Conservation (phyloP, 2,797 vertebrate species). For the Bryconaethiops microstoma region DNA sequence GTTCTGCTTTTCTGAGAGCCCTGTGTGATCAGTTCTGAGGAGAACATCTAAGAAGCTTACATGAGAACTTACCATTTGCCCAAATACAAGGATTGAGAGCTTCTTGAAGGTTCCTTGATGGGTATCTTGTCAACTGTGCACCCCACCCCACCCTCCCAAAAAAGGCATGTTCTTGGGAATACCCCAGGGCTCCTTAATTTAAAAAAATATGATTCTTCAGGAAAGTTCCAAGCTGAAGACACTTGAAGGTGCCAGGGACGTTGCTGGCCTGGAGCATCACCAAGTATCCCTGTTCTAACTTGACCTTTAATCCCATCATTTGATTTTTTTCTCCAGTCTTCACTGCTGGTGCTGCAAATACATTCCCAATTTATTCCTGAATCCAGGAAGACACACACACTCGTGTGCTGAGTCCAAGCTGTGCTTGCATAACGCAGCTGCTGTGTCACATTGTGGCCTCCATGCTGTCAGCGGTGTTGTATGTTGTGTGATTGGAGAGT, state of each 20-base stretch:
- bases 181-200: background rate
- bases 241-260: too few relatives aligned
- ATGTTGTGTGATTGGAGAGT: conserved; percentile 55
- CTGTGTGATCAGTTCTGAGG: background rate
- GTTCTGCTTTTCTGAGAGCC: background rate
- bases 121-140: background rate
- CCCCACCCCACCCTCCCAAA: background rate
- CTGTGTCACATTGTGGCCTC: conserved; percentile 13
- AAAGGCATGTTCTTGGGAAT: background rate
- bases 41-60: background rate
- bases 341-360: background rate
- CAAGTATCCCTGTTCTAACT: background rate
- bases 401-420: background rate
- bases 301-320: background rate
- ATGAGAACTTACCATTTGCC: background rate
- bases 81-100: too few relatives aligned
- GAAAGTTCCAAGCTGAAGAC: background rate
- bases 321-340: background rate
- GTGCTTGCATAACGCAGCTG: background rate
- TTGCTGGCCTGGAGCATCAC: too few relatives aligned
- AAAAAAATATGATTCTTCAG: background rate
- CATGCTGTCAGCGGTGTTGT: conserved; percentile 4
- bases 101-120: background rate
- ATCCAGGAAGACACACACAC: background rate
- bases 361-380: background rate